Evolutionary conservation across 2,113 vertebrate species (phyloP).

Genomic region (Anser brachyrhynchus): DNA sequence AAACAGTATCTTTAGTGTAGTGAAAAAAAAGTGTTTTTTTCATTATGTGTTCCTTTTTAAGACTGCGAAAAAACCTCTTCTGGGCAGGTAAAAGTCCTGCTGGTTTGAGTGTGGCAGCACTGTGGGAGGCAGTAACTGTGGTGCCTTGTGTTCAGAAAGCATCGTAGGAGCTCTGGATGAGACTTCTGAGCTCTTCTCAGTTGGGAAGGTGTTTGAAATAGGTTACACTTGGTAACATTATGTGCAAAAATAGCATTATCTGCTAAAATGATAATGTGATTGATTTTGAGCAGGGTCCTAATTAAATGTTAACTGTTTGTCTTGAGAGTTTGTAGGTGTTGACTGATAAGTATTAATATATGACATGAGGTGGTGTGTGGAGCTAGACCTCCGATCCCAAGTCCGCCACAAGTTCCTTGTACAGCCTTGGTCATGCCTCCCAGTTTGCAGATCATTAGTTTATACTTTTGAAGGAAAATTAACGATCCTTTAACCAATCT

Average conservation of each 20-base stretch:
- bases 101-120: not conserved
- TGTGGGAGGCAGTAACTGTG: not conserved
- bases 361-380: not conserved
- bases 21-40: not conserved
- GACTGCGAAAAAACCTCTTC: not conserved
- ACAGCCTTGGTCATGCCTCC: too few relatives aligned
- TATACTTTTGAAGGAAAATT: not conserved
- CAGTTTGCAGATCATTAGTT: too few relatives aligned
- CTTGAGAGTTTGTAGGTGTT: not conserved
- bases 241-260: not conserved
- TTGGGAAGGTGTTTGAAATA: not conserved
- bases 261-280: rapidly evolving
- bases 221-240: not conserved
- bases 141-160: not conserved
- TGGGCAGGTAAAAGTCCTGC: not conserved
- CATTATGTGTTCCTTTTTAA: not conserved
- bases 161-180: not conserved
- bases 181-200: not conserved
- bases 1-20: not conserved
- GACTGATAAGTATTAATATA: not conserved
- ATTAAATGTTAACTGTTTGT: not conserved
- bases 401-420: not conserved
- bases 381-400: not conserved
- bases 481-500: not conserved
- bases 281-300: not conserved